Evolutionary conservation across 2,797 vertebrate genomes (phyloP).

Genomic region (Schizopygopsis pylzovi): DNA sequence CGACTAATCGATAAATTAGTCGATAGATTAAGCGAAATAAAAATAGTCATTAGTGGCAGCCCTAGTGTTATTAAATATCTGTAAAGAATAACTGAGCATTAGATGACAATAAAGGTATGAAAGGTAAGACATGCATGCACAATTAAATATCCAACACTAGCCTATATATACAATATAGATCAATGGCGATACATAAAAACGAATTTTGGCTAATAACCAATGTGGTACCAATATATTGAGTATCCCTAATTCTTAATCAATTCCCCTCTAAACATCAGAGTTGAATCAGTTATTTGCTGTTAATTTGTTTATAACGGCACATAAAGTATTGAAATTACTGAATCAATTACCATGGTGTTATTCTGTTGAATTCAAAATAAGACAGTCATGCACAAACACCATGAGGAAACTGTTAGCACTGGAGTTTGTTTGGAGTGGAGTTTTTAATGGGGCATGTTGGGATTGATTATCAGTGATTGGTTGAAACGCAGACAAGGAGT

Average conservation of each 20-base stretch:
- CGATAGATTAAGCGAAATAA: too few relatives aligned
- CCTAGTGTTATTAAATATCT: not conserved
- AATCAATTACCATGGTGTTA: slow-evolving; percentile 26
- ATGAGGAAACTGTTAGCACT: slow-evolving; percentile 22
- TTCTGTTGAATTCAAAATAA: slow-evolving; percentile 31
- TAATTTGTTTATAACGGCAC: slow-evolving; percentile 20
- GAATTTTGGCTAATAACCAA: not conserved
- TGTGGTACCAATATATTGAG: not conserved
- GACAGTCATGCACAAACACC: slow-evolving; percentile 18
- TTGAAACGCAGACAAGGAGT: not conserved
- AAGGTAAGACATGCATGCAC: not conserved
- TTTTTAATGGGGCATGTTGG: slow-evolving; percentile 23
- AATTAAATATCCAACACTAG: not conserved
- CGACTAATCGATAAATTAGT: too few relatives aligned
- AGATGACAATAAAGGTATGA: not conserved
- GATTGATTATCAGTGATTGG: slow-evolving; percentile 21
- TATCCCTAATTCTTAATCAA: not conserved
- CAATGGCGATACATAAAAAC: not conserved
- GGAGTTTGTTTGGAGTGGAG: slow-evolving; percentile 15
- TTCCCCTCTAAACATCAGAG: not conserved
- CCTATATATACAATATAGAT: not conserved
- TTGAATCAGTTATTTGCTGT: slow-evolving; percentile 12
- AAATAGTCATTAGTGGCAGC: too few relatives aligned
- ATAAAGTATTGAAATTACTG: not conserved
- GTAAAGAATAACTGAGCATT: not conserved